Percentiles rank a stretch among this genome's conserved stretches.
These are phyloP conservation scores for Pimpla rufipes DNA, from an alignment of 2,888 invertebrate genomes.

Conservation along the genomic window DNA sequence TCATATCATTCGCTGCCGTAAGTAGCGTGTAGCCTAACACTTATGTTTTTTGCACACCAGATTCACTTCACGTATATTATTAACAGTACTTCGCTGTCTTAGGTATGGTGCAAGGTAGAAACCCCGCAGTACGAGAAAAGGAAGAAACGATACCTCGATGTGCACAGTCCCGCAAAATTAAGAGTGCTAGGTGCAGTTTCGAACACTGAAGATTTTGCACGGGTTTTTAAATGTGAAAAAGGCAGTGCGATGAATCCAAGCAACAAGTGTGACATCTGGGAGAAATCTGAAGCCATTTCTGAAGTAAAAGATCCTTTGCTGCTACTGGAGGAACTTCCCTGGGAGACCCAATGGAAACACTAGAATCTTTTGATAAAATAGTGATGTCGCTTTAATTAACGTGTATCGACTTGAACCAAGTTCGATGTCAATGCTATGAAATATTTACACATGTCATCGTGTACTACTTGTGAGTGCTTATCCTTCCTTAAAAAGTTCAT, in stretches of 20 bases:
- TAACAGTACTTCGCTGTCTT: not conserved
- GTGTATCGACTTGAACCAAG: too few species aligned
- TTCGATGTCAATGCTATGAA: too few species aligned
- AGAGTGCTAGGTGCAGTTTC: conserved; percentile 66
- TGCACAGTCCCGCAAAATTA: conserved; percentile 55
- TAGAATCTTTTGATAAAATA: not conserved
- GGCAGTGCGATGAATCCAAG: conserved; percentile 67
- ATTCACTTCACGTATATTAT: too few species aligned
- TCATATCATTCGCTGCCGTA: conserved; percentile 86
- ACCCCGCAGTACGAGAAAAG: conserved; percentile 36
- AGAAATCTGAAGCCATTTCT: not conserved
- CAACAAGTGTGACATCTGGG: conserved; percentile 66
- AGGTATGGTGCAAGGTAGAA: conserved; percentile 58
- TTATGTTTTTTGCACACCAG: too few species aligned
- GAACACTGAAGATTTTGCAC: conserved; percentile 61
- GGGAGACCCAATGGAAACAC: not conserved
- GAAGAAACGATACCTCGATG: conserved; percentile 14
- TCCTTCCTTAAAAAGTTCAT: too few species aligned
- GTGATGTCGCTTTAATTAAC: not conserved
- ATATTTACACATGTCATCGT: too few species aligned
- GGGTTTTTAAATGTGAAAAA: conserved; percentile 61
- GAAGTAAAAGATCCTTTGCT: not conserved
- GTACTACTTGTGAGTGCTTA: too few species aligned
- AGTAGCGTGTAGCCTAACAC: conserved; percentile 24
- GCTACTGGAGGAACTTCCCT: not conserved